Percentiles rank a stretch among this genome's conserved stretches.
Conservation (phyloP, 2,888 invertebrate genomes). For the Ganaspis brasiliensis region DNA sequence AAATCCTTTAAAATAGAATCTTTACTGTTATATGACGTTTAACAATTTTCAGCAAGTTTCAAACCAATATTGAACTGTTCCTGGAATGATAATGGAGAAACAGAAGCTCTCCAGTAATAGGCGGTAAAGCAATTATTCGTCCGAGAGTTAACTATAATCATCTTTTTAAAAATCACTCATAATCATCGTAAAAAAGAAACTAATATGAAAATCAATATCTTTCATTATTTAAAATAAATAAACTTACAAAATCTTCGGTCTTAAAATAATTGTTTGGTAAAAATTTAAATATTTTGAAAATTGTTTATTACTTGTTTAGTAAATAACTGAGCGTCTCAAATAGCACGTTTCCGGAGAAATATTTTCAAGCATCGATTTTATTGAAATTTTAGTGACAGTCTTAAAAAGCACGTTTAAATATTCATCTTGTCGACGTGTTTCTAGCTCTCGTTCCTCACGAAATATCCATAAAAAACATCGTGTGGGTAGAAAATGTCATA, state of each 20-base stretch:
- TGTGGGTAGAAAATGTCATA: not conserved
- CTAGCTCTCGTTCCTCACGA: not conserved
- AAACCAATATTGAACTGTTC: not conserved
- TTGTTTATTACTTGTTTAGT: too few species aligned
- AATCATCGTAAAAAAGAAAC: too few species aligned
- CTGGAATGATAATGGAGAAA: slow-evolving; percentile 1
- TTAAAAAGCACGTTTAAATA: not conserved
- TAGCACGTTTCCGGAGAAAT: too few species aligned
- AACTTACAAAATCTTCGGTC: too few species aligned
- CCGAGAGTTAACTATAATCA: not conserved
- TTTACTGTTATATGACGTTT: not conserved
- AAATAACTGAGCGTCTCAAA: too few species aligned
- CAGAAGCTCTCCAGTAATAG: slow-evolving; percentile 5
- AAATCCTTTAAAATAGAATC: too few species aligned
- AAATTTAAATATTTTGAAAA: too few species aligned
- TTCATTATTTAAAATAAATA: too few species aligned
- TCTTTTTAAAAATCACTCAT: not conserved
- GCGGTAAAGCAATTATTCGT: slow-evolving; percentile 3
- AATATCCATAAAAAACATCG: not conserved
- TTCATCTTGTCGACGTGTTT: slow-evolving; percentile 1
- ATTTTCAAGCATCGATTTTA: not conserved
- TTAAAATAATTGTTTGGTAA: too few species aligned
- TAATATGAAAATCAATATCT: too few species aligned
- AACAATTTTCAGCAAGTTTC: not conserved
- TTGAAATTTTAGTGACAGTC: not conserved